A percentile compares a stretch with the other conserved stretches of the same genome.
Evolutionary conservation across 2,113 vertebrate genomes (phyloP).

Genomic region (Saguinus imperator): DNA sequence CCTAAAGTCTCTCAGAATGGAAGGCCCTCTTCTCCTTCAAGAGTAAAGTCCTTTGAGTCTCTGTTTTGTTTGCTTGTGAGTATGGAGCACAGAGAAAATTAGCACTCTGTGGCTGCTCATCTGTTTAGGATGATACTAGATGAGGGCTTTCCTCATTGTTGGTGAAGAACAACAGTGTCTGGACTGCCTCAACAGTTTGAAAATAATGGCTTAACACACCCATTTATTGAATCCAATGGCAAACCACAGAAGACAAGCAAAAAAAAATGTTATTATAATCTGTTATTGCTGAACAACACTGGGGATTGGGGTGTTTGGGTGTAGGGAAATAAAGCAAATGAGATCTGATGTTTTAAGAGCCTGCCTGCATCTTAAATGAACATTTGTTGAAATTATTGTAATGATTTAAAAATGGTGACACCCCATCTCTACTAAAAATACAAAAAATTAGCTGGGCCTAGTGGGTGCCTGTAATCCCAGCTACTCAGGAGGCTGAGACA

Average conservation of each 20-base stretch:
- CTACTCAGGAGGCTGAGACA: too few relatives aligned
- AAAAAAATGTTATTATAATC: slow-evolving; percentile 61
- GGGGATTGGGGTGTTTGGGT: neutral
- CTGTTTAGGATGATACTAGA: neutral
- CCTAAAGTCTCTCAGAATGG: neutral
- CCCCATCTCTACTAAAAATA: too few relatives aligned
- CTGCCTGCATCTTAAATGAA: slow-evolving; percentile 21
- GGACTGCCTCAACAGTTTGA: neutral
- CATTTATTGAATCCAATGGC: slow-evolving; percentile 46
- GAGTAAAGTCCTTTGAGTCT: neutral
- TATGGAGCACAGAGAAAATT: neutral
- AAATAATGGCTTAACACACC: slow-evolving; percentile 6
- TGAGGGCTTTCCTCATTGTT: neutral
- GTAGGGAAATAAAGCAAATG: neutral
- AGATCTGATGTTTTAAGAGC: neutral
- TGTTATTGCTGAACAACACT: slow-evolving; percentile 14
- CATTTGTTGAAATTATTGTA: slow-evolving; percentile 18
- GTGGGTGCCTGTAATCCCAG: too few relatives aligned
- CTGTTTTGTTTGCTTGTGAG: neutral
- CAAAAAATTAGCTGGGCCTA: too few relatives aligned
- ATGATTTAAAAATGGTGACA: neutral
- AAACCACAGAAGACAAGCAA: slow-evolving; percentile 53
- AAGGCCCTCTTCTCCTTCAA: neutral
- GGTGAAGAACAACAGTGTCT: neutral
- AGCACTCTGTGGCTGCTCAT: neutral